These are phyloP conservation scores for Perithous albicinctus DNA, from an alignment of 2,888 invertebrate species.

Conservation along the genomic window DNA sequence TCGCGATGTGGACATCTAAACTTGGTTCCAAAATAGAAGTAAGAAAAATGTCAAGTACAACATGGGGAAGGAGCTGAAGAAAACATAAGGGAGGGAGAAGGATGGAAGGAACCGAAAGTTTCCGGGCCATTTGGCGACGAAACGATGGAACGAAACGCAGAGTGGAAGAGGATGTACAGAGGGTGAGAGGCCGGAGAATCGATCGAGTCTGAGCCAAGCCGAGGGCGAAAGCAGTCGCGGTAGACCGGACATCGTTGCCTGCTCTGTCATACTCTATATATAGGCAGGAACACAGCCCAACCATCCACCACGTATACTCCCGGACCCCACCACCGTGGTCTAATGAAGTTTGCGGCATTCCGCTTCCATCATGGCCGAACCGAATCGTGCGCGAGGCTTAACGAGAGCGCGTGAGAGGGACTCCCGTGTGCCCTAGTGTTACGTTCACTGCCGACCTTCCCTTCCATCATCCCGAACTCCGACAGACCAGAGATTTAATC, in stretches of 20 bases:
- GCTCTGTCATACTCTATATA: constrained; percentile 23
- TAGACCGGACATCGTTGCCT: constrained; percentile 62
- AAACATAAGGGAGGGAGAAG: constrained; percentile 15
- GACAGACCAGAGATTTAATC: constrained; percentile 2
- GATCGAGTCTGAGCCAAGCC: constrained; percentile 54
- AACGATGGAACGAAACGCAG: constrained; percentile 43
- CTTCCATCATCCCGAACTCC: constrained; percentile 3
- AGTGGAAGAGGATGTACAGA: constrained; percentile 28
- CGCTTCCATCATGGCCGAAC: constrained; percentile 59
- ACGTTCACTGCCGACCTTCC: constrained; percentile 2
- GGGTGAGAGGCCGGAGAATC: constrained; percentile 34
- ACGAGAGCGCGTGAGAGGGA: constrained; percentile 59
- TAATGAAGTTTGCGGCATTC: constrained; percentile 69
- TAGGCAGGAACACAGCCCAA: constrained; percentile 1
- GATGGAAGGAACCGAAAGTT: constrained; percentile 46
- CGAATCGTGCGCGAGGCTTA: constrained; percentile 59
- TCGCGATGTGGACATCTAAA: constrained; percentile 5
- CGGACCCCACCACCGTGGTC: constrained; percentile 21
- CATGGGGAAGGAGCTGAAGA: constrained; percentile 8
- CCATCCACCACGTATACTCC: constrained; percentile 7
- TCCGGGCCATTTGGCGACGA: constrained; percentile 56
- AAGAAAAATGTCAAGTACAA: constrained; percentile 12
- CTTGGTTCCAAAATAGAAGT: background rate
- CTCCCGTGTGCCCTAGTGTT: constrained; percentile 19
- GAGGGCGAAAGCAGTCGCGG: constrained; percentile 60